phyloP scores from a whole-genome alignment of 2,888 invertebrate genomes.

The Morpho achilles region DNA sequence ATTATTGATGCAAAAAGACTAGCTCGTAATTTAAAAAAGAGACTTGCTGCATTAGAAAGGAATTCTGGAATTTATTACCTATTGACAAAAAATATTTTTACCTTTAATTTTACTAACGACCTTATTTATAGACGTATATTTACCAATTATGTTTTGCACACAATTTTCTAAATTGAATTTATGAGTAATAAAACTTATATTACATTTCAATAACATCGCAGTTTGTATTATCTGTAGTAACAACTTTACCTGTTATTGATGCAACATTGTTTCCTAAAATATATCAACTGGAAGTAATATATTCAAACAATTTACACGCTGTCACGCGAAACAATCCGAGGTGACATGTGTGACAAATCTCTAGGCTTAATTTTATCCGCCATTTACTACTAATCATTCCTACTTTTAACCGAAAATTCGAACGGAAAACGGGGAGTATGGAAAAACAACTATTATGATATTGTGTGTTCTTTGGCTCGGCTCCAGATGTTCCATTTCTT shows the following conservation, averaged over 20 bases:
- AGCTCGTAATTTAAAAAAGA: too few relatives aligned
- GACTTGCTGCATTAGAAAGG: too few relatives aligned
- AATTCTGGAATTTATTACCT: too few relatives aligned
- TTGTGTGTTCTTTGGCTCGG: constrained; percentile 46
- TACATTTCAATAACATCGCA: too few relatives aligned
- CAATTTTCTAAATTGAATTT: neutral
- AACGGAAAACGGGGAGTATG: constrained; percentile 46
- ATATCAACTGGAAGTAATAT: constrained; percentile 8
- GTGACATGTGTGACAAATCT: constrained; percentile 61
- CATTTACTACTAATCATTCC: constrained; percentile 45
- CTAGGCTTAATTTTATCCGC: constrained; percentile 53
- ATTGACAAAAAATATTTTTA: too few relatives aligned
- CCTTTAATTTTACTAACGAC: too few relatives aligned
- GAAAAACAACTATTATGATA: constrained; percentile 38
- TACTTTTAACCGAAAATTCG: constrained; percentile 40
- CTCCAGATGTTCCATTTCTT: constrained; percentile 70
- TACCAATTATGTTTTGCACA: neutral
- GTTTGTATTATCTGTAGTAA: neutral
- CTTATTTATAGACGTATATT: neutral
- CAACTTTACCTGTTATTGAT: neutral
- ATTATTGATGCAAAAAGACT: too few relatives aligned
- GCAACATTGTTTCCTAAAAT: constrained; percentile 11
- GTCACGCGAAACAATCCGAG: constrained; percentile 60
- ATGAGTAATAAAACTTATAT: too few relatives aligned
- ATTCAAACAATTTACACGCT: constrained; percentile 53